A percentile compares a stretch with the other conserved stretches of the same genome.
Evolutionary conservation across 2,888 invertebrate genomes (phyloP).

Genomic region (Stegana nigrithorax): DNA sequence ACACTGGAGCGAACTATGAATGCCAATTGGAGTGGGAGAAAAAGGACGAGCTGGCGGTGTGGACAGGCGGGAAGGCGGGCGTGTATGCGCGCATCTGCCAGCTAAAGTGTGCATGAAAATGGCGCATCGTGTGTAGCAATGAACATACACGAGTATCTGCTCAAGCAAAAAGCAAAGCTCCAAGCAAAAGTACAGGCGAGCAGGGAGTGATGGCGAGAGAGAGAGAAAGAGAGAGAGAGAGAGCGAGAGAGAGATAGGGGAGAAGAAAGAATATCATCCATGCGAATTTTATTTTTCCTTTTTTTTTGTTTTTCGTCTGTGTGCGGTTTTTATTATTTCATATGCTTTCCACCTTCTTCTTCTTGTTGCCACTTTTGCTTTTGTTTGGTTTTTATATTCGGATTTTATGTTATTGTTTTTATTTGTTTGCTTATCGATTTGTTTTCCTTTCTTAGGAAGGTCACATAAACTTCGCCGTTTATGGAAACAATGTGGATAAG

Average conservation of each 20-base stretch:
- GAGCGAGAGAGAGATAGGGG: neutral
- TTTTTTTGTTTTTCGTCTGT: too few relatives aligned
- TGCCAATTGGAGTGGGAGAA: too few relatives aligned
- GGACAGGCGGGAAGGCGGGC: neutral
- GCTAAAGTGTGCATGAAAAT: neutral
- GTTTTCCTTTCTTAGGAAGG: neutral
- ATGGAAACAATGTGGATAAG: too few relatives aligned
- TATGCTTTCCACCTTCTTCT: too few relatives aligned
- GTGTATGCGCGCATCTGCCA: neutral
- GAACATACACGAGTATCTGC: too few relatives aligned
- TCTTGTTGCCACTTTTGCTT: too few relatives aligned
- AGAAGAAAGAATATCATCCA: neutral
- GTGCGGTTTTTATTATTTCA: too few relatives aligned
- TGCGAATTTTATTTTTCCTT: too few relatives aligned
- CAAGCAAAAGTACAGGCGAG: too few relatives aligned
- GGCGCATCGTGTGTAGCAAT: too few relatives aligned
- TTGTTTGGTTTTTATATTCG: neutral
- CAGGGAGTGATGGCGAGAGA: neutral
- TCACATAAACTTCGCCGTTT: too few relatives aligned
- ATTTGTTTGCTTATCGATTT: constrained; percentile 18
- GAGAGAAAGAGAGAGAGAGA: neutral
- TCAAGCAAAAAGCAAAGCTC: constrained; percentile 36
- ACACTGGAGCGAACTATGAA: neutral
- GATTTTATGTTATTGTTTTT: constrained; percentile 1
- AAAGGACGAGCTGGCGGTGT: neutral